Conservation (phyloP, 2,888 invertebrate genomes). For the Caenorhabditis sp. region DNA sequence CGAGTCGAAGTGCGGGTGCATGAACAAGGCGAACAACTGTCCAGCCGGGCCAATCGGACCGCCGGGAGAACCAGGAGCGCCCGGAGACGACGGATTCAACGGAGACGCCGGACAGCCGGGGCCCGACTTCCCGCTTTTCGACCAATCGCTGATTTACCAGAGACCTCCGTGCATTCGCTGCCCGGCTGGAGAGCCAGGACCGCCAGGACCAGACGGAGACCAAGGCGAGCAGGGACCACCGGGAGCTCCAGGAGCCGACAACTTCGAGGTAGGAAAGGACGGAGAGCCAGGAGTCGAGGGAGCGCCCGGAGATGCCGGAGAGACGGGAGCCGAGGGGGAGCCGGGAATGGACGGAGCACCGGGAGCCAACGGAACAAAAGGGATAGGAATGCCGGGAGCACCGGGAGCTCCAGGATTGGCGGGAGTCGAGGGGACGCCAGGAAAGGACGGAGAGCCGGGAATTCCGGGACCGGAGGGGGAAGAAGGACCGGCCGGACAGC, state of each 20-base stretch:
- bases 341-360: constrained; percentile 33
- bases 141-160: constrained; percentile 32
- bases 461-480: constrained; percentile 52
- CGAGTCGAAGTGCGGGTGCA: constrained; percentile 51
- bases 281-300: constrained; percentile 47
- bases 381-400: constrained; percentile 38
- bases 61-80: constrained; percentile 47
- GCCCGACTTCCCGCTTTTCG: constrained; percentile 52
- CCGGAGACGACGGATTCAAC: constrained; percentile 51
- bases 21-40: constrained; percentile 43
- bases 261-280: constrained; percentile 39
- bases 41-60: constrained; percentile 47
- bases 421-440: constrained; percentile 34
- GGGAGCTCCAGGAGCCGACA: constrained; percentile 45
- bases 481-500: constrained; percentile 40
- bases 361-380: constrained; percentile 23
- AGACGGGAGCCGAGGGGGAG: constrained; percentile 35
- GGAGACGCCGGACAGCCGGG: constrained; percentile 48
- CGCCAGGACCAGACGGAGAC: constrained; percentile 52
- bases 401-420: constrained; percentile 42
- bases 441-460: constrained; percentile 46
- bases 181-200: constrained; percentile 49
- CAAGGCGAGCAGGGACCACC: constrained; percentile 48
- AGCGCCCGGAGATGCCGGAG: constrained; percentile 47
- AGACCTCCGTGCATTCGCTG: constrained; percentile 52